phyloP scores from a whole-genome alignment of 2,113 vertebrate genomes.

The Nothocercus julius region DNA sequence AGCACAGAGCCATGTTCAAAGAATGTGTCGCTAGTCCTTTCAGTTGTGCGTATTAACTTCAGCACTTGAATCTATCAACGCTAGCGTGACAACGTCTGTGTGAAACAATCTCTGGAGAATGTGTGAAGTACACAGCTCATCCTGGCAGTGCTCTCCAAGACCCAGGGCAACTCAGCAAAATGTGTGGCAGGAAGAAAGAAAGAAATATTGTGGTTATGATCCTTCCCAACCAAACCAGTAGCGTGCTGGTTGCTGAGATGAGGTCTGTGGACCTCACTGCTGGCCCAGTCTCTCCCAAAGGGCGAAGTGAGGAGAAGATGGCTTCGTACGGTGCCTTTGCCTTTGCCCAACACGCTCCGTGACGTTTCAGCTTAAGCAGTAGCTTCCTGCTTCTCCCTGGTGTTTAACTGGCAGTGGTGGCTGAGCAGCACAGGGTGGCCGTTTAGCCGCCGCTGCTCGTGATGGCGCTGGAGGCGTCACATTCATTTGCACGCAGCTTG shows the following conservation, averaged over 20 bases:
- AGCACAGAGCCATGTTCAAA: not conserved
- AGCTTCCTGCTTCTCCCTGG: not conserved
- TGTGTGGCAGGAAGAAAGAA: not conserved
- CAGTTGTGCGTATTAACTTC: not conserved
- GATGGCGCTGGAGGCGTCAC: not conserved
- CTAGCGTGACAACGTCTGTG: not conserved
- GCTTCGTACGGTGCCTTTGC: not conserved
- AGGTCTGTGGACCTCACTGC: not conserved
- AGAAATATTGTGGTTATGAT: too few species aligned
- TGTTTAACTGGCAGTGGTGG: too few species aligned
- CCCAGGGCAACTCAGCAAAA: not conserved
- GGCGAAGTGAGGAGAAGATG: not conserved
- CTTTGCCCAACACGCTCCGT: not conserved
- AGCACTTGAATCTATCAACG: not conserved
- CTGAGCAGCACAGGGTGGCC: too few species aligned
- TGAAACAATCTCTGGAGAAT: not conserved
- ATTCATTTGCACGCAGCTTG: not conserved
- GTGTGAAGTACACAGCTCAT: not conserved
- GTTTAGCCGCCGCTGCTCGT: too few species aligned
- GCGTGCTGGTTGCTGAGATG: not conserved
- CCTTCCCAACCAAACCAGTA: not conserved
- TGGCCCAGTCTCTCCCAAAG: not conserved
- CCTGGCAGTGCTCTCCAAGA: not conserved
- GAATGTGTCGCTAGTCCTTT: not conserved
- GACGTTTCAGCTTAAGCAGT: not conserved